Percentiles rank a stretch among this genome's conserved stretches.
These are phyloP conservation scores for Podargus strigoides DNA, from an alignment of 2,797 vertebrate species.

Conservation along the genomic window DNA sequence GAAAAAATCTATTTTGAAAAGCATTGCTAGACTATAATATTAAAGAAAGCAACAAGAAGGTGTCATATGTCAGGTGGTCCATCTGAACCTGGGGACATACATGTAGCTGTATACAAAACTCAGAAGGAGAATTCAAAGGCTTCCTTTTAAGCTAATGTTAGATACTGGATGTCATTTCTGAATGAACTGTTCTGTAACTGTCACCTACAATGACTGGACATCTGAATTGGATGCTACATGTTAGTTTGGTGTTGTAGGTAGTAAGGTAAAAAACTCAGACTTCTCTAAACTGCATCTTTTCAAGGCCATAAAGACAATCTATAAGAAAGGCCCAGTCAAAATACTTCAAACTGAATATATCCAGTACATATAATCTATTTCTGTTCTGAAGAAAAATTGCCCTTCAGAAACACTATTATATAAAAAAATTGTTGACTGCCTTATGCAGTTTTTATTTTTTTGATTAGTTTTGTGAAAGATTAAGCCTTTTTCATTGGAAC, in stretches of 20 bases:
- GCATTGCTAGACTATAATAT: neutral
- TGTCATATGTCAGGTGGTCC: rapidly evolving
- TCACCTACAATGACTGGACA: neutral
- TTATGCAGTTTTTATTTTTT: neutral
- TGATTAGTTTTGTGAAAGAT: neutral
- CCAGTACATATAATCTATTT: neutral
- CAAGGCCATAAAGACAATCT: neutral
- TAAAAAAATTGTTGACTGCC: neutral
- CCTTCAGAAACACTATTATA: neutral
- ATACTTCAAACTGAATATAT: neutral
- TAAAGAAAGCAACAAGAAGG: neutral
- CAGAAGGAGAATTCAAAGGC: neutral
- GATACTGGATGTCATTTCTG: neutral
- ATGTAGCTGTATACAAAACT: neutral
- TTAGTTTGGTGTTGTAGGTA: neutral
- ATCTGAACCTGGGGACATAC: neutral
- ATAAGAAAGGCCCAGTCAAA: neutral
- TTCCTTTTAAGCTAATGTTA: neutral
- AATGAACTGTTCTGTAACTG: neutral
- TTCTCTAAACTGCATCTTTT: neutral
- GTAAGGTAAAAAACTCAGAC: neutral
- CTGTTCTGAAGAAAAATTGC: neutral
- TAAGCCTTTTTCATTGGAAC: neutral
- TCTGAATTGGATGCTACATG: neutral
- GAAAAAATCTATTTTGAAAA: neutral